Conservation (phyloP, 2,888 invertebrate genomes). For the Epsilonema sp. region DNA sequence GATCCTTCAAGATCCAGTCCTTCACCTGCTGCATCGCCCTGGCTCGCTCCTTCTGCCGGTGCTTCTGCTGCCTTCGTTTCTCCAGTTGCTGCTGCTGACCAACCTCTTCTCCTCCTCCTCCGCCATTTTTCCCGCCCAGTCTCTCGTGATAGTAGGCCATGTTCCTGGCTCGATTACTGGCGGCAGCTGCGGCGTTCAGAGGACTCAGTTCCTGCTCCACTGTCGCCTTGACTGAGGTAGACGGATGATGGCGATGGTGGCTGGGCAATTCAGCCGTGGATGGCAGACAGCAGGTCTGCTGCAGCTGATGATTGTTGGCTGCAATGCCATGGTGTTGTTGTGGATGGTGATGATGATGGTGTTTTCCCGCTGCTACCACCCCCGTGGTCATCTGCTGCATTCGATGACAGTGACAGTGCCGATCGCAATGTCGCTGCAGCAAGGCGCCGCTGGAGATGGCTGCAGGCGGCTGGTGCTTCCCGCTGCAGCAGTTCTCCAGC, state of each 20-base stretch:
- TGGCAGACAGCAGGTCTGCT: too few relatives aligned
- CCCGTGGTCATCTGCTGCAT: too few relatives aligned
- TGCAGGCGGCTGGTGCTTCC: background rate
- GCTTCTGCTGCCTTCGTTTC: background rate
- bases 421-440: constrained; percentile 3
- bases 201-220: too few relatives aligned
- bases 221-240: too few relatives aligned
- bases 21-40: constrained; percentile 1
- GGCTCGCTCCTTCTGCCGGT: background rate
- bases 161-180: background rate
- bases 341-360: too few relatives aligned
- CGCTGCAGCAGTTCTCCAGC: constrained; percentile 4
- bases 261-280: too few relatives aligned
- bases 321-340: too few relatives aligned
- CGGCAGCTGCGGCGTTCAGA: background rate
- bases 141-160: constrained; percentile 1
- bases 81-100: too few relatives aligned
- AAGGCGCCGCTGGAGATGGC: background rate
- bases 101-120: too few relatives aligned
- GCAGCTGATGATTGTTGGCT: too few relatives aligned
- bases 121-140: too few relatives aligned
- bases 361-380: background rate
- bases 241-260: too few relatives aligned
- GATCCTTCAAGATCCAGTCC: background rate
- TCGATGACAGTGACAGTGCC: constrained; percentile 1